Conservation (phyloP, 2,888 invertebrate genomes). For the Platypus cylindrus region DNA sequence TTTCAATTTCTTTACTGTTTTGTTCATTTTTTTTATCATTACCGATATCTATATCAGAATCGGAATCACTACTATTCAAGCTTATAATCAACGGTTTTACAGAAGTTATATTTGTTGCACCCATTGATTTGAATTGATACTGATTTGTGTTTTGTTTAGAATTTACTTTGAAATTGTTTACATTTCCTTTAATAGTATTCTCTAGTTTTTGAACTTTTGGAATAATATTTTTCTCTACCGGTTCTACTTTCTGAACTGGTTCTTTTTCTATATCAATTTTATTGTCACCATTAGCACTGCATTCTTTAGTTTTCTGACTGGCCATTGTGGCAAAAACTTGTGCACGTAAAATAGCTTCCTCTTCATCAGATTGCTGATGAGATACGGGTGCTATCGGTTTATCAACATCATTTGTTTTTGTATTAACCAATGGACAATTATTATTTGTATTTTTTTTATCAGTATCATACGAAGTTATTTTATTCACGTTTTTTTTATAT, state of each 20-base stretch:
- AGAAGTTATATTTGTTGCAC: slow-evolving; percentile 15
- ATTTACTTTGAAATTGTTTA: slow-evolving; percentile 15
- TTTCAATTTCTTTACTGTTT: slow-evolving; percentile 12
- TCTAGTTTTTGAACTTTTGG: slow-evolving; percentile 1
- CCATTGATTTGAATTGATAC: slow-evolving; percentile 1
- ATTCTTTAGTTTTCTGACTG: slow-evolving; percentile 41
- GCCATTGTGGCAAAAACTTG: slow-evolving; percentile 46
- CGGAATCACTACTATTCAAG: slow-evolving; percentile 22
- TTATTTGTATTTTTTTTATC: slow-evolving; percentile 23
- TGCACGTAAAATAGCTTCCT: slow-evolving; percentile 47
- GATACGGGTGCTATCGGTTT: slow-evolving; percentile 13
- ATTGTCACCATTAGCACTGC: too few species aligned
- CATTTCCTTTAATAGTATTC: slow-evolving; percentile 7
- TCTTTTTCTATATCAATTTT: slow-evolving; percentile 8
- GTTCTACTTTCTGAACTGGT: background rate
- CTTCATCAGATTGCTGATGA: slow-evolving; percentile 30
- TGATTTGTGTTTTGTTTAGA: slow-evolving; percentile 5
- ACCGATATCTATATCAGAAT: slow-evolving; percentile 28
- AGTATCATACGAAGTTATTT: slow-evolving; percentile 16
- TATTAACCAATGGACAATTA: slow-evolving; percentile 3
- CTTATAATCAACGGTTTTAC: slow-evolving; percentile 33
- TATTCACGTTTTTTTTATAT: slow-evolving; percentile 24
- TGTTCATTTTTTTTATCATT: slow-evolving; percentile 7
- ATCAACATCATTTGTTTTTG: slow-evolving; percentile 25
- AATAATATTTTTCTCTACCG: slow-evolving; percentile 1